Conservation (phyloP, 2,888 invertebrate species). For the Hypolimnas misippus region DNA sequence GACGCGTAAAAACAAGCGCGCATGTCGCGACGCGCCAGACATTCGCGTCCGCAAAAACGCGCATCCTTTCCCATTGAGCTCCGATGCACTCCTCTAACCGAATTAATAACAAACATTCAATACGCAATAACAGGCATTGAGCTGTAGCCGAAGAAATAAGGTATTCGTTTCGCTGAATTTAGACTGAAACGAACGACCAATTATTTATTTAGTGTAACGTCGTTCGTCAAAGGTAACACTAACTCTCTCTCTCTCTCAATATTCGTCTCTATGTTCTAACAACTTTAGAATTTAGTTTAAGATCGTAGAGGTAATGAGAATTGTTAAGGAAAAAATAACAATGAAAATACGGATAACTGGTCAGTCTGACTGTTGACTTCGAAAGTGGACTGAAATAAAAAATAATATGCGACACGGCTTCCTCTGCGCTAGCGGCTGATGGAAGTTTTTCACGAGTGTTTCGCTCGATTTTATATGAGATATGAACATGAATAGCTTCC, state of each 20-base stretch:
- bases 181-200: background rate
- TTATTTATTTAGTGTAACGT: background rate
- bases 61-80: constrained; percentile 48
- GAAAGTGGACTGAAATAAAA: constrained; percentile 6
- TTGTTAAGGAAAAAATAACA: background rate
- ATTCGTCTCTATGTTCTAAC: background rate
- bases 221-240: background rate
- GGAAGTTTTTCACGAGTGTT: constrained; percentile 10
- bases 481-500: constrained; percentile 34
- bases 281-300: background rate
- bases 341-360: background rate
- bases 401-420: background rate
- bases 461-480: constrained; percentile 22
- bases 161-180: background rate
- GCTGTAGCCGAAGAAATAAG: background rate
- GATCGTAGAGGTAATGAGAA: background rate
- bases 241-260: background rate
- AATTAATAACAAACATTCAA: constrained; percentile 5
- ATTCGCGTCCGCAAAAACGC: constrained; percentile 44
- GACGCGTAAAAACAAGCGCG: constrained; percentile 31
- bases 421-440: background rate
- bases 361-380: constrained; percentile 1
- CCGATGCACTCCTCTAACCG: constrained; percentile 1
- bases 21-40: constrained; percentile 38
- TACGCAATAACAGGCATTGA: background rate